phyloP scores from a whole-genome alignment of 2,113 vertebrate genomes.

The Rhinolophus sinicus region DNA sequence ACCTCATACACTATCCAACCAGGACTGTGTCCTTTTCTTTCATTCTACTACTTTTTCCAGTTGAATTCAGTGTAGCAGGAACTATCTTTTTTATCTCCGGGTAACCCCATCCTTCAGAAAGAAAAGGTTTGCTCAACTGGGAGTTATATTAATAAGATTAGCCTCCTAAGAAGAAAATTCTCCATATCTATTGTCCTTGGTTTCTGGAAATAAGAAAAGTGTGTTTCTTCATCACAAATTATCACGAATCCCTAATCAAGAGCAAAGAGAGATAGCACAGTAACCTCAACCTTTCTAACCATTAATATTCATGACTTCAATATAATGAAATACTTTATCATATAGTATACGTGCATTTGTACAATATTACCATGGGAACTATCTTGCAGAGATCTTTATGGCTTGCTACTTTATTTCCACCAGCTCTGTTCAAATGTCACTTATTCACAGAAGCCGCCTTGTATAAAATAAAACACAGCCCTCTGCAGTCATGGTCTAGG shows the following conservation, averaged over 20 bases:
- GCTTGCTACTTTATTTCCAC: slow-evolving; percentile 22
- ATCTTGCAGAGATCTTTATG: slow-evolving; percentile 6
- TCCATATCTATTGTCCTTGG: not conserved
- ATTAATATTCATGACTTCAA: slow-evolving; percentile 16
- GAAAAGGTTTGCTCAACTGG: not conserved
- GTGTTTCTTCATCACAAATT: not conserved
- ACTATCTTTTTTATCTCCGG: not conserved
- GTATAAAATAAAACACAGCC: not conserved
- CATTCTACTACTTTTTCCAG: not conserved
- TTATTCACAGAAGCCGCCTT: not conserved
- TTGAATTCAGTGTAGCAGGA: not conserved
- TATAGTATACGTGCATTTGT: not conserved
- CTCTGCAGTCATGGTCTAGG: not conserved
- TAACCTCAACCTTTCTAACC: not conserved
- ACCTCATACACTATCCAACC: not conserved
- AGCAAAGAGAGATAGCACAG: not conserved
- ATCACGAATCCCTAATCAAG: slow-evolving; percentile 8
- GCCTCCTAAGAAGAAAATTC: not conserved
- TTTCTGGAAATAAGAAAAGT: slow-evolving; percentile 16
- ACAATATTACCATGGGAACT: not conserved
- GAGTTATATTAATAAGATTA: not conserved
- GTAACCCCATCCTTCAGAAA: not conserved
- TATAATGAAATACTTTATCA: not conserved
- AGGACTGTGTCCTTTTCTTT: not conserved
- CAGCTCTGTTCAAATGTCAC: slow-evolving; percentile 15